phyloP scores from a whole-genome alignment of 2,797 vertebrate genomes.

The Lepus townsendii region DNA sequence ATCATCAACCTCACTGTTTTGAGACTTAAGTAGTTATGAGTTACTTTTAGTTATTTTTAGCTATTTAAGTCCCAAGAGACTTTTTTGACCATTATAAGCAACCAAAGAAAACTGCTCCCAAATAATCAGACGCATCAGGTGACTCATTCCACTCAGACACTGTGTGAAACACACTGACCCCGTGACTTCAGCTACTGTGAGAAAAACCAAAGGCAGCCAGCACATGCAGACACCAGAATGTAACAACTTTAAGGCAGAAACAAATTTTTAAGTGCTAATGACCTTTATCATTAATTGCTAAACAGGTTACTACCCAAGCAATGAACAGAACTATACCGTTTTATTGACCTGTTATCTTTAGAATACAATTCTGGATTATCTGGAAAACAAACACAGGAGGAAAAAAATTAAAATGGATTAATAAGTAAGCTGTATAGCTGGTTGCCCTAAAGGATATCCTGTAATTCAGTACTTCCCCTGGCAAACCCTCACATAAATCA shows the following conservation, averaged over 20 bases:
- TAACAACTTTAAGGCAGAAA: slow-evolving; percentile 50
- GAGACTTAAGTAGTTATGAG: slow-evolving; percentile 45
- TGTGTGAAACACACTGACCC: slow-evolving; percentile 20
- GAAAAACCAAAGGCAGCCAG: slow-evolving; percentile 66
- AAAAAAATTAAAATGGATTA: slow-evolving; percentile 86
- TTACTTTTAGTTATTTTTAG: slow-evolving; percentile 84
- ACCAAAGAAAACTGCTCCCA: slow-evolving; percentile 38
- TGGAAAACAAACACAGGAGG: slow-evolving; percentile 50
- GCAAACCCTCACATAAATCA: slow-evolving; percentile 73
- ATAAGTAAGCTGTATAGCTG: slow-evolving; percentile 81
- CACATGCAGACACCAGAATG: slow-evolving; percentile 20
- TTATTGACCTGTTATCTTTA: slow-evolving; percentile 38
- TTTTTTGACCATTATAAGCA: slow-evolving; percentile 49
- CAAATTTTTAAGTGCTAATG: neutral
- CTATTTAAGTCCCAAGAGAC: slow-evolving; percentile 74
- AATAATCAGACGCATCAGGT: slow-evolving; percentile 68
- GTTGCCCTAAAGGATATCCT: slow-evolving; percentile 86
- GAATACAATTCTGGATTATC: slow-evolving; percentile 64
- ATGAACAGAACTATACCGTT: neutral
- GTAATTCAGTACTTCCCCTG: slow-evolving; percentile 77
- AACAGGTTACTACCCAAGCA: slow-evolving; percentile 1
- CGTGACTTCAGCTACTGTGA: neutral
- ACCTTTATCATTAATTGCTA: slow-evolving; percentile 22
- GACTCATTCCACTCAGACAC: slow-evolving; percentile 4
- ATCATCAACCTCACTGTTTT: slow-evolving; percentile 50